A percentile compares a stretch with the other conserved stretches of the same genome.
phyloP scores from a whole-genome alignment of 2,113 vertebrate species.

The Myotis davidii region DNA sequence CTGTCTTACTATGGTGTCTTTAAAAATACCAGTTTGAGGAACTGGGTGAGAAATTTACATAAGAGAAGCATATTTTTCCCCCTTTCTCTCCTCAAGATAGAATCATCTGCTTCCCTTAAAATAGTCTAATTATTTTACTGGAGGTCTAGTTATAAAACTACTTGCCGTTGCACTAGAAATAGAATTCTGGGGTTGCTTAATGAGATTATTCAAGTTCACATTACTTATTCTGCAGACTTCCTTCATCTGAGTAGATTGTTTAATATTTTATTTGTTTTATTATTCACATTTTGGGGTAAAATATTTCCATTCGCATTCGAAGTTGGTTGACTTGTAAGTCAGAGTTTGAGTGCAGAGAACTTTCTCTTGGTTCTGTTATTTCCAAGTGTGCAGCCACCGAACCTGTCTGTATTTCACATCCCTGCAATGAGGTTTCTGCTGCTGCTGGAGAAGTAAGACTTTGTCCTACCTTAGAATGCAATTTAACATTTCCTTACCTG shows the following conservation, averaged over 20 bases:
- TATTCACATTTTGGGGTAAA: constrained; percentile 78
- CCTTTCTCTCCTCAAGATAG: constrained; percentile 54
- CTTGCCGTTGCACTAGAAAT: constrained; percentile 75
- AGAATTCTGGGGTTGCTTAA: constrained; percentile 77
- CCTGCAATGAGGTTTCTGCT: not conserved
- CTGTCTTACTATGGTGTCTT: constrained; percentile 37
- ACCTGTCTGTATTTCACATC: not conserved
- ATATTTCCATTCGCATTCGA: constrained; percentile 66
- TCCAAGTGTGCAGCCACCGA: not conserved
- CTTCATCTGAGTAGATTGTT: constrained; percentile 76
- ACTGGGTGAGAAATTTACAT: constrained; percentile 43
- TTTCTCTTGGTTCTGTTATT: constrained; percentile 41
- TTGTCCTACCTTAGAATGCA: not conserved
- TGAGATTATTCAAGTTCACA: constrained; percentile 79
- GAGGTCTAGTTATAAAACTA: constrained; percentile 73
- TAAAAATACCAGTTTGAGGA: constrained; percentile 64
- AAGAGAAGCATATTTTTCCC: constrained; percentile 26
- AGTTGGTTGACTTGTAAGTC: constrained; percentile 50
- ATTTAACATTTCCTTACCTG: not conserved
- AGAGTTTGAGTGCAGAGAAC: constrained; percentile 44
- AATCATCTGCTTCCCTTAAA: constrained; percentile 69
- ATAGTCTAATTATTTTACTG: constrained; percentile 80
- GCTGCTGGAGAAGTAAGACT: constrained; percentile 26
- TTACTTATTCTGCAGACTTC: constrained; percentile 77
- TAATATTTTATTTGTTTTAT: constrained; percentile 83